phyloP scores from a whole-genome alignment of 2,797 vertebrate species.

The Trachops cirrhosus region DNA sequence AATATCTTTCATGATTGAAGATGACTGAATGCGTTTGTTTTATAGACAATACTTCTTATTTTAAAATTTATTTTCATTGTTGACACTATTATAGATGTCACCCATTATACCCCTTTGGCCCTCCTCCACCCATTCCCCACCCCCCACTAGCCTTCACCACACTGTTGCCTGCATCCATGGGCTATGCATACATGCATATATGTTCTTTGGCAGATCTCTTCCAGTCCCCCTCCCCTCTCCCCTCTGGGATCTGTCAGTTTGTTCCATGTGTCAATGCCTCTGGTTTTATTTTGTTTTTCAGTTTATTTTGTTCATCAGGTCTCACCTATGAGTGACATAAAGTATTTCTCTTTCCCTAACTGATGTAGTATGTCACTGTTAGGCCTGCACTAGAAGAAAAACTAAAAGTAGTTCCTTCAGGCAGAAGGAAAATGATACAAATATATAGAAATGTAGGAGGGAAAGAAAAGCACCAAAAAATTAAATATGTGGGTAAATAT shows the following conservation, averaged over 20 bases:
- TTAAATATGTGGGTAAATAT: not conserved
- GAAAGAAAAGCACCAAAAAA: not conserved
- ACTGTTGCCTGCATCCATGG: not conserved
- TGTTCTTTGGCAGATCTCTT: not conserved
- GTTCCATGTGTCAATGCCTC: not conserved
- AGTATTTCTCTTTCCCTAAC: not conserved
- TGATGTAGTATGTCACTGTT: not conserved
- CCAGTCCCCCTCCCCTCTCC: not conserved
- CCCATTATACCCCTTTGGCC: not conserved
- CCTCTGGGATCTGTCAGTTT: not conserved
- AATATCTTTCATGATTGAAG: not conserved
- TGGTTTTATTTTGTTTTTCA: not conserved
- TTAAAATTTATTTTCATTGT: not conserved
- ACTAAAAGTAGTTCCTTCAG: not conserved
- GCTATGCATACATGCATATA: not conserved
- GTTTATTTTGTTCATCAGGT: not conserved
- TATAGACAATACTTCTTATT: not conserved
- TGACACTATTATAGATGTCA: not conserved
- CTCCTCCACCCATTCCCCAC: not conserved
- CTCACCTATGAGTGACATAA: not conserved
- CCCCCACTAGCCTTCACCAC: not conserved
- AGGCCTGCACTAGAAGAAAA: not conserved
- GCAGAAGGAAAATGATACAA: not conserved
- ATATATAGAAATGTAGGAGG: not conserved
- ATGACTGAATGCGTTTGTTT: not conserved